Base-by-base conservation (phyloP, 1,140 invertebrate species). In the Trachymyrmex cornetzi region DNA sequence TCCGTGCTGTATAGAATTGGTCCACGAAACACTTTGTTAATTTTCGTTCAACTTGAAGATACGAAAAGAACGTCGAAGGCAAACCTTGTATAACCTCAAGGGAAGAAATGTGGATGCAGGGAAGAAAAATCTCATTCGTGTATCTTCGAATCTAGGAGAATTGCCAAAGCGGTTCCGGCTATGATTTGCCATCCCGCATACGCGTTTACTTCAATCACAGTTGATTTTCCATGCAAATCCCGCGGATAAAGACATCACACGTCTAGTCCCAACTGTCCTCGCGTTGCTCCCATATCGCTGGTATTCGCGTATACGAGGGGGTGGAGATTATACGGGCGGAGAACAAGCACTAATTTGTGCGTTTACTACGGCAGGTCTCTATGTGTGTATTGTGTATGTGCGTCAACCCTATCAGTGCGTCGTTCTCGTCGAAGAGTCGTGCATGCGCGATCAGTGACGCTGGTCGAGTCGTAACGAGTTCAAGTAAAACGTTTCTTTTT, bases 341-440 rank as follows among this genome's bases (percentile, higher is more conserved):
- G 38, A 74, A 57, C 80, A 84, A 84, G 80, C 69, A 82, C n/a
- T 71, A 72, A 72, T 82, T 38, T 61, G 69, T 84, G 80, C 67
- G 80, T 84, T 57, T 27, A 82, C 80, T 84, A 63, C 24, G 67
- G 24, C 55, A 67, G 27, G 57, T 84, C 57, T 74, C 66, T 79
- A 79, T 44, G 24, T 57, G 79, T 81, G 66, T 81, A 38, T 22
- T 44, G 12, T 74, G 24, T 74, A 12, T 61, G 80, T 84, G 80
- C 55, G 80, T 84, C 80, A 74, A 61, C 14, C 80, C 69, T 81
- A 81, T 81, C 48, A 22, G 80, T 84, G 80, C 80, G 80, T 84
- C 80, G 80, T 84, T 84, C 80, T 84, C 80, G 80, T 74, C 80
- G 80, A 84, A 84, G 80, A 84, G 80, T 84, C 80, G 69, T 84